These are phyloP conservation scores for Australoheros facetus DNA, from an alignment of 2,797 vertebrate species.

Conservation along the genomic window DNA sequence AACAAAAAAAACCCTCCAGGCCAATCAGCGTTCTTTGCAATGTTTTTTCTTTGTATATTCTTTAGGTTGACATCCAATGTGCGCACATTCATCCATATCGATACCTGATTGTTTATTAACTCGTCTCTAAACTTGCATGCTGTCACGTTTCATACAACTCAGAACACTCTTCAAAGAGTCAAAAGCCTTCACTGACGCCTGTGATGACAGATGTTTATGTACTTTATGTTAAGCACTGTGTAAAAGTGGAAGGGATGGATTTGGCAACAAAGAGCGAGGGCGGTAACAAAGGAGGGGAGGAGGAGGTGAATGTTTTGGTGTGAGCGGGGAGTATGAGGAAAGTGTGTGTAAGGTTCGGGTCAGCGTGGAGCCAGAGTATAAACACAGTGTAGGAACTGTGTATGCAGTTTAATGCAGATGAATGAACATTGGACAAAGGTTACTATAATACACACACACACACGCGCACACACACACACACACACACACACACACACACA, in stretches of 20 bases:
- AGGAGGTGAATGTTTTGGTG: slow-evolving; percentile 42
- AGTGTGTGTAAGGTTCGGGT: slow-evolving; percentile 25
- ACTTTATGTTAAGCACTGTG: neutral
- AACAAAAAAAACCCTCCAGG: too few species aligned
- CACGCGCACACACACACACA: neutral
- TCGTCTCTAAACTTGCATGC: neutral
- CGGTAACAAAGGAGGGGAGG: neutral
- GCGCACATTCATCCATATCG: neutral
- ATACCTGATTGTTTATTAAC: slow-evolving; percentile 22
- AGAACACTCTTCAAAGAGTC: neutral
- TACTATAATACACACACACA: slow-evolving; percentile 26
- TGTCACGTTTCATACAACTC: neutral
- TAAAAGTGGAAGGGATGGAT: slow-evolving; percentile 18
- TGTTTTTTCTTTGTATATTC: neutral
- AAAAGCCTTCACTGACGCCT: slow-evolving; percentile 12
- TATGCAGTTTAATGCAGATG: slow-evolving; percentile 33
- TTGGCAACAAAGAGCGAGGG: neutral
- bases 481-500: neutral
- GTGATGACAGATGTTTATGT: slow-evolving; percentile 10
- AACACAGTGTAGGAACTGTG: slow-evolving; percentile 51
- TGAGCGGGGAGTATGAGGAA: slow-evolving; percentile 16
- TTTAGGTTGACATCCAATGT: neutral
- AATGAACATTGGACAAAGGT: slow-evolving; percentile 43
- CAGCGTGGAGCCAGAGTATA: slow-evolving; percentile 56
- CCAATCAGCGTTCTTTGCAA: neutral